Evolutionary conservation across 2,113 vertebrate genomes (phyloP).

Genomic region (Cyprinus carpio): DNA sequence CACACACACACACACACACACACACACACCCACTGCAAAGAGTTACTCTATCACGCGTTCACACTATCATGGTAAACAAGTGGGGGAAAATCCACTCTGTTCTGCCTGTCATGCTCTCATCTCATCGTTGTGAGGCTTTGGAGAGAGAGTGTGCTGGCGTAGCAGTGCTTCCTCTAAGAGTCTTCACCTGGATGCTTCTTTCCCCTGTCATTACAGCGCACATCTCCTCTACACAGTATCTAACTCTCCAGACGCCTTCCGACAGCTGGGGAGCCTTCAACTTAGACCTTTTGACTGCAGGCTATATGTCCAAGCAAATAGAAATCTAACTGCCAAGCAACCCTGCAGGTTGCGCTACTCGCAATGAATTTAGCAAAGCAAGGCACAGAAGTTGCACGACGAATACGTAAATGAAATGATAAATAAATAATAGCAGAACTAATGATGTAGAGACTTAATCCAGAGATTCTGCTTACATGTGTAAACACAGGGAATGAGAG

Average conservation of each 20-base stretch:
- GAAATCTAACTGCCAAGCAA: neutral
- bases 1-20: conserved; percentile 11
- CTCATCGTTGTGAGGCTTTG: conserved; percentile 26
- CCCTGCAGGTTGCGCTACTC: neutral
- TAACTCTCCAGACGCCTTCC: conserved; percentile 1
- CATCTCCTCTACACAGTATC: conserved; percentile 14
- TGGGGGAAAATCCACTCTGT: conserved; percentile 35
- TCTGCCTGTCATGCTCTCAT: conserved; percentile 38
- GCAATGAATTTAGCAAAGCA: neutral
- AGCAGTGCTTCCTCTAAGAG: conserved; percentile 38
- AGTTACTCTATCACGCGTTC: neutral
- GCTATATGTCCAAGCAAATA: conserved; percentile 25
- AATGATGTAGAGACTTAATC: conserved; percentile 33
- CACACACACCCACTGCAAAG: conserved; percentile 14
- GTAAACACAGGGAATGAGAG: conserved; percentile 13
- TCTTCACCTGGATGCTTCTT: conserved; percentile 17
- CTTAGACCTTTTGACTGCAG: conserved; percentile 19
- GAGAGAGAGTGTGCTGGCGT: conserved; percentile 29
- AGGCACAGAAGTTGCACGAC: neutral
- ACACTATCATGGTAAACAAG: conserved; percentile 14
- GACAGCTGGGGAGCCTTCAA: conserved; percentile 1
- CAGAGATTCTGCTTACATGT: conserved; percentile 27
- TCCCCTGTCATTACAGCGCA: conserved; percentile 20
- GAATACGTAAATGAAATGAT: conserved; percentile 26
- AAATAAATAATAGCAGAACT: conserved; percentile 31